These are phyloP conservation scores for Ahaetulla prasina DNA, from an alignment of 2,113 vertebrate species.

Conservation along the genomic window DNA sequence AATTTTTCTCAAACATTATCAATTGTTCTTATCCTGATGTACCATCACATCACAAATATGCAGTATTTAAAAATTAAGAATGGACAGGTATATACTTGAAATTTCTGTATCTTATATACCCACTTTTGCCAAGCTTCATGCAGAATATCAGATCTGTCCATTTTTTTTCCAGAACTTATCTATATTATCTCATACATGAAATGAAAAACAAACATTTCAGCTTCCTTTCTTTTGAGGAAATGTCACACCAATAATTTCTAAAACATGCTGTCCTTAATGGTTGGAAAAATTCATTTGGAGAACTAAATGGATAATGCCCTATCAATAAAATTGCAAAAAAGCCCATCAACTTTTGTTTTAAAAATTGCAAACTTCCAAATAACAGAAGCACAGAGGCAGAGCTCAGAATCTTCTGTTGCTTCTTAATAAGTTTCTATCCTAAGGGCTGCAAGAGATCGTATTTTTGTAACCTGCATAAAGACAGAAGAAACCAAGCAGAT, in stretches of 20 bases:
- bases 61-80: constrained; percentile 54
- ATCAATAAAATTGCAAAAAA: constrained; percentile 47
- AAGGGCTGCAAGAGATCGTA: constrained; percentile 58
- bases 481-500: constrained; percentile 49
- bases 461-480: constrained; percentile 68
- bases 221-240: constrained; percentile 33
- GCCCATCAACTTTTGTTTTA: constrained; percentile 34
- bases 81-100: constrained; percentile 37
- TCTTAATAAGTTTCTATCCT: constrained; percentile 59
- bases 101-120: constrained; percentile 16
- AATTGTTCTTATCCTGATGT: constrained; percentile 4
- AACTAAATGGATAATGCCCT: constrained; percentile 6
- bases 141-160: constrained; percentile 34
- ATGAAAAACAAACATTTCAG: constrained; percentile 19
- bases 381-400: constrained; percentile 54
- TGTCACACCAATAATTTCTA: constrained; percentile 33
- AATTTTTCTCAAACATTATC: constrained; percentile 41
- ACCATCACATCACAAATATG: constrained; percentile 29
- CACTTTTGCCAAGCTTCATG: constrained; percentile 32
- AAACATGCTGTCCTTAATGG: constrained; percentile 21
- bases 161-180: background rate
- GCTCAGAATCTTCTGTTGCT: constrained; percentile 60
- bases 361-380: constrained; percentile 42
- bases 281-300: constrained; percentile 29
- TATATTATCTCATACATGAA: constrained; percentile 26